Evolutionary conservation across 2,888 invertebrate species (phyloP), one percentile per base, ranked within the genome.

Genomic region (Cephus spinipes): DNA sequence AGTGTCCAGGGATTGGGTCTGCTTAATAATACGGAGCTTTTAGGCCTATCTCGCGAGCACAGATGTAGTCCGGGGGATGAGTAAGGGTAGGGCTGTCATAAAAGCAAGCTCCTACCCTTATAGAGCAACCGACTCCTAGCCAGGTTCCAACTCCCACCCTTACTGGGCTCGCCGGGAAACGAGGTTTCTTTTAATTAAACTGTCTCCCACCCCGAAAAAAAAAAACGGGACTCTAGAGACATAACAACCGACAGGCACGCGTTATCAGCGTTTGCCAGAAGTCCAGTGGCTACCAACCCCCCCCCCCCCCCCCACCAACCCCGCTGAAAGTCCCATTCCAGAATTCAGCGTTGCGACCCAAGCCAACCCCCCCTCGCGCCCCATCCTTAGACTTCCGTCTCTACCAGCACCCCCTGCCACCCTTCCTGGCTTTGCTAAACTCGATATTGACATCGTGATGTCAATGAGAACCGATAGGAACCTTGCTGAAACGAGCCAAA

Each of bases 171-270:
- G 30, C 40, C 74, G 80, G 79, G 78, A 83, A 84, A 84, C 84
- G 87, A 89, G 90, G 89, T 90, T 90, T 90, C 90, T 90, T 90
- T 91, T 90, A 91, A 91, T 90, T 90, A 90, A 91, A 90, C 89
- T 88, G 87, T 87, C 85, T 82, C 83, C 81, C 83, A 79, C 81
- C 34, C n/a, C 74, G 12, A 35, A 11, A 34, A 34, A 34, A 35
- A 81, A 88, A 87, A 86, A 84, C 84, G 83, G 81, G 85, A 86
- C 85, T 87, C 84, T 78, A 84, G 85, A 85, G 87, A 89, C 88
- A 87, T 88, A 89, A 90, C 86, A 89, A 87, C 86, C 87, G 88
- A 87, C 88, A 85, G 89, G 83, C 87, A 85, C 87, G 86, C 89
- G 90, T 90, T 91, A 91, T 91, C 91, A 89, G 90, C 87, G 85